Conservation (phyloP, 2,888 invertebrate species). For the Parnassius apollo region DNA sequence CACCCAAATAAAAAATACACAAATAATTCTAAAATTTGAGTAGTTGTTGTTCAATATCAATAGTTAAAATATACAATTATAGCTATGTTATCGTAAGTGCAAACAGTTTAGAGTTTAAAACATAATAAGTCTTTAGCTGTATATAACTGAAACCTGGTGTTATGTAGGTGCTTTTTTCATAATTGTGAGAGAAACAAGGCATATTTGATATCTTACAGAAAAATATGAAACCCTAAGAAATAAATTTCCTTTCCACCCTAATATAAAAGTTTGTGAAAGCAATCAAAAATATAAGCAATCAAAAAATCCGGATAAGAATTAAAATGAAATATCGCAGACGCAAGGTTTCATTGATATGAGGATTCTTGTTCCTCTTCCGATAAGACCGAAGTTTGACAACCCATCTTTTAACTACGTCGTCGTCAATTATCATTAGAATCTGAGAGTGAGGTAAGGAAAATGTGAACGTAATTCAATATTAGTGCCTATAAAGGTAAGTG, state of each 20-base stretch:
- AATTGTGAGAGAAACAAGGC: too few species aligned
- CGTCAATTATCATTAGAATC: constrained; percentile 75
- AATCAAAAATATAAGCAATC: constrained; percentile 43
- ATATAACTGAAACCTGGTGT: too few species aligned
- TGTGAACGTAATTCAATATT: constrained; percentile 69
- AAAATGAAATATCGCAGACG: constrained; percentile 38
- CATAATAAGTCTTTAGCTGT: too few species aligned
- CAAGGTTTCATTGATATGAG: constrained; percentile 35
- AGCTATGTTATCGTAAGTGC: too few species aligned
- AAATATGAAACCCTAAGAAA: too few species aligned
- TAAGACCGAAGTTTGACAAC: constrained; percentile 65
- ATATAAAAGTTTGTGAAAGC: constrained; percentile 44
- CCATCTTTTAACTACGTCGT: constrained; percentile 65
- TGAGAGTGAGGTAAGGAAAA: constrained; percentile 50
- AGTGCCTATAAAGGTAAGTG: constrained; percentile 75
- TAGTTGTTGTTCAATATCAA: too few species aligned
- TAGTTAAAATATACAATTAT: too few species aligned
- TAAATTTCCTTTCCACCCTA: neutral
- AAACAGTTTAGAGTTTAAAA: too few species aligned
- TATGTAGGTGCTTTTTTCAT: too few species aligned
- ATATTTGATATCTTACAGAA: too few species aligned
- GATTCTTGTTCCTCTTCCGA: constrained; percentile 40
- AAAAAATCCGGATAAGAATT: constrained; percentile 39
- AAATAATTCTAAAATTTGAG: too few species aligned
- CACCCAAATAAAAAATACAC: too few species aligned